A percentile compares a stretch with the other conserved stretches of the same genome.
Evolutionary conservation across 2,797 vertebrate genomes (phyloP).

Genomic region (Huso huso): DNA sequence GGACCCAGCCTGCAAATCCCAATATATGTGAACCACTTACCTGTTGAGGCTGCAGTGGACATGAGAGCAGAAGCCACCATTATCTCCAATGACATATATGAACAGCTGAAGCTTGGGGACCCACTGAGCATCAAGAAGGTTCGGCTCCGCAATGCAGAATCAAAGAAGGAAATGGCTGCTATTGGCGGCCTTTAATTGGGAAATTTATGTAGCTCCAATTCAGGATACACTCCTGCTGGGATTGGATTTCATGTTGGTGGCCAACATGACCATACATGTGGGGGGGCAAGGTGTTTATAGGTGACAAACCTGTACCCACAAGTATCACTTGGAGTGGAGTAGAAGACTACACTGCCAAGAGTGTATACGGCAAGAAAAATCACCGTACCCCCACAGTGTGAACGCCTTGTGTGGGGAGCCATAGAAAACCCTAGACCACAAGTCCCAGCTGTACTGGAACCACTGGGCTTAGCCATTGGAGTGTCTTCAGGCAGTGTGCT

Average conservation of each 20-base stretch:
- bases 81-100: conserved; percentile 14
- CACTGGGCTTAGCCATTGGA: conserved; percentile 9
- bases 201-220: conserved; percentile 11
- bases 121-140: no score
- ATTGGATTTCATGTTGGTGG: conserved; percentile 8
- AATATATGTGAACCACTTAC: neutral
- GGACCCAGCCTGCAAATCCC: neutral
- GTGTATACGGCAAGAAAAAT: conserved; percentile 1
- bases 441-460: conserved; percentile 16
- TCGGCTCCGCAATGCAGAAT: neutral
- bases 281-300: conserved; percentile 15
- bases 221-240: conserved; percentile 9
- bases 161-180: conserved; percentile 3
- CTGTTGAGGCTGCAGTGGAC: conserved; percentile 3
- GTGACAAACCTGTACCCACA: neutral
- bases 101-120: neutral
- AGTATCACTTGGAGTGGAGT: neutral
- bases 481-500: conserved; percentile 12
- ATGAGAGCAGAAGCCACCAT: conserved; percentile 18
- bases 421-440: conserved; percentile 19
- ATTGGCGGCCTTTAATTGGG: conserved; percentile 12
- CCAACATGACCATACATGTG: conserved; percentile 15
- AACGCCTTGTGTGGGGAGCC: conserved; percentile 17
- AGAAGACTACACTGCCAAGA: conserved; percentile 7
- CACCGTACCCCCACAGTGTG: conserved; percentile 7